Evolutionary conservation across 2,888 invertebrate genomes (phyloP).

Genomic region (Agrochola lychnidis): DNA sequence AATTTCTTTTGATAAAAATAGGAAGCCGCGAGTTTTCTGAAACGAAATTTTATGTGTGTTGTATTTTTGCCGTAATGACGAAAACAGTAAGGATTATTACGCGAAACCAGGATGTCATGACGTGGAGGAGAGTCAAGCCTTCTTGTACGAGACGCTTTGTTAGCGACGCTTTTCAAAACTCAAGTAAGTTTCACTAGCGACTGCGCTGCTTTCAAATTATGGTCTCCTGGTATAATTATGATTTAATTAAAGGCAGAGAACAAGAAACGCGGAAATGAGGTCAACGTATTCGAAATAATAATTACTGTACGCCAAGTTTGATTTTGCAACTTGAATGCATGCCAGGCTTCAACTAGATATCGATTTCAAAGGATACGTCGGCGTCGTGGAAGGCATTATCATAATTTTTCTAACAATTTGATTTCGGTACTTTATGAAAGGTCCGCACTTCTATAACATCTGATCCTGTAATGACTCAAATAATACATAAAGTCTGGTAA

Average conservation of each 20-base stretch:
- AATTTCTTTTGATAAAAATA: background rate
- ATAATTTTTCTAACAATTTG: background rate
- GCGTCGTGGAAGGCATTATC: background rate
- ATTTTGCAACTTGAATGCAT: conserved; percentile 10
- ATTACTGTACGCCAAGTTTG: conserved; percentile 13
- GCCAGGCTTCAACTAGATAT: background rate
- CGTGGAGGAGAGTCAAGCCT: conserved; percentile 70
- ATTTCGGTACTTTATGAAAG: background rate
- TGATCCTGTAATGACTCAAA: background rate
- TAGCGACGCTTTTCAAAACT: conserved; percentile 71
- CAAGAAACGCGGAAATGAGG: conserved; percentile 35
- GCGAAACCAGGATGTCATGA: conserved; percentile 72
- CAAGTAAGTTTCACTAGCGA: conserved; percentile 66
- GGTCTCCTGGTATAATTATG: conserved; percentile 54
- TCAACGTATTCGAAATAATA: conserved; percentile 38
- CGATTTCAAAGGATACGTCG: background rate
- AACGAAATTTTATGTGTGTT: background rate
- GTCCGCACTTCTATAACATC: background rate
- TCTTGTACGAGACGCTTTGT: conserved; percentile 74
- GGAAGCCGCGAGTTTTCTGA: background rate
- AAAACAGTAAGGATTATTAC: conserved; percentile 50
- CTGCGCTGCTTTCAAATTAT: conserved; percentile 64
- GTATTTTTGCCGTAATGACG: conserved; percentile 29
- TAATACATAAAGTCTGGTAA: background rate
- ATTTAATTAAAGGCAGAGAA: conserved; percentile 63